Base-by-base conservation (phyloP, 2,888 invertebrate species). In the Tholera decimalis region DNA sequence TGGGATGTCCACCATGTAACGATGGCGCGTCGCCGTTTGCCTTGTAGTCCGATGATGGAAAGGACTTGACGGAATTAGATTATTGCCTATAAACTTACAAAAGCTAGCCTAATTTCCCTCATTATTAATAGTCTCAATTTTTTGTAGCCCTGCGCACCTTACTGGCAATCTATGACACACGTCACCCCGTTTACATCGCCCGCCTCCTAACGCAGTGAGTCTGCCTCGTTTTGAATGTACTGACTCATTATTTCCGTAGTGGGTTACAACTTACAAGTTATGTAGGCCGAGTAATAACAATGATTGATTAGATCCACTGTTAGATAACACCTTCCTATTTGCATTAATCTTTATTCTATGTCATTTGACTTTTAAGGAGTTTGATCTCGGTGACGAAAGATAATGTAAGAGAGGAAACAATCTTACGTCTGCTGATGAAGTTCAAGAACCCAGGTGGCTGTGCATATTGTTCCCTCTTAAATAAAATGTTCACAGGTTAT, bases 241-340 rank as follows among this genome's bases (percentile, higher is more conserved):
- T 49, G 51, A 68, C 6, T 67, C 68, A 68, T 22, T 9, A 22
- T 58, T 71, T 74, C 72, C 72, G 61, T n/a, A 50, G 46, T 0
- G 7, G 18, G 22, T 26, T 30, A 49, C 1, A 9, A 22, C 13
- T 28, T 39, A 1, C 18, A 44, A 24, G 18, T 18, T 15, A 18
- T 33, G 62, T 56, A 50, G 50, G 44, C 64, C 43, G 47, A 13
- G 4, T 6, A n/a, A 9, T 20, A 68, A 76, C 51, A 62, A 49
- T 76, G 61, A 61, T 76, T 70, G 53, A 76, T 76, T 8, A n/a
- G n/a, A 46, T 43, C 1, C 20, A 3, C 20, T 39, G 26, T 37
- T 8, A 28, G 35, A 41, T 56, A 30, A 44, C 53, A 54, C 56
- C 39, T 73, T 70, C 67, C 57, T 33, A 50, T 37, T 49, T 44